phyloP scores from a whole-genome alignment of 35 echinoderm and acorn worm species.

The Holothuria glaberrima region DNA sequence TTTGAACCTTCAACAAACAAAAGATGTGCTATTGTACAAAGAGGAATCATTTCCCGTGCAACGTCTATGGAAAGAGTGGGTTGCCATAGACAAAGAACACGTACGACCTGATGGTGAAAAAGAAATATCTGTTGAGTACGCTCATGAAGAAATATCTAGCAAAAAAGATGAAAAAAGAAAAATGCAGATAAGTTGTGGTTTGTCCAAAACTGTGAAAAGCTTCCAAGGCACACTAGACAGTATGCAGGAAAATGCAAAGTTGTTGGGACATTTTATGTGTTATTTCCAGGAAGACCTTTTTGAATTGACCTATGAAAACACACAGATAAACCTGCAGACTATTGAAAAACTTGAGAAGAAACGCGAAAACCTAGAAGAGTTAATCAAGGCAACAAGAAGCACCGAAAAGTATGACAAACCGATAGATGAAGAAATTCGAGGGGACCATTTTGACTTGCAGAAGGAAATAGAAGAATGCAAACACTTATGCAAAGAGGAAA shows the following conservation, averaged over 20 bases:
- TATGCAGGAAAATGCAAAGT: background rate
- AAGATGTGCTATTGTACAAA: background rate
- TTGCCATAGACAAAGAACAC: slow-evolving; percentile 9
- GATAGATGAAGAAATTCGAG: background rate
- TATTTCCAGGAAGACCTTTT: slow-evolving; percentile 9
- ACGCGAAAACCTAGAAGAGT: background rate
- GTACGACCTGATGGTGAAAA: slow-evolving; percentile 1
- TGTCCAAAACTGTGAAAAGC: background rate
- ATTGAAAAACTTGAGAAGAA: background rate
- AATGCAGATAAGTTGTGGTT: background rate
- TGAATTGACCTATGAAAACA: background rate
- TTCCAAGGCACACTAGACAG: background rate
- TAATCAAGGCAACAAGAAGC: background rate
- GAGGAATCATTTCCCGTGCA: slow-evolving; percentile 11
- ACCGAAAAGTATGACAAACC: background rate
- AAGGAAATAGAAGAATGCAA: no score
- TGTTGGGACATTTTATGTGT: background rate
- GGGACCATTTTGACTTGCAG: background rate
- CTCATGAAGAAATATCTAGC: background rate
- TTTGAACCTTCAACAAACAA: background rate
- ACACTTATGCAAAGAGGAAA: no score
- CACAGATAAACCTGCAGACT: background rate
- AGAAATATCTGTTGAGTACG: slow-evolving; percentile 1
- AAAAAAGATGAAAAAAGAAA: slow-evolving; percentile 34
- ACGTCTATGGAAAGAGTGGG: slow-evolving; percentile 16